Evolutionary conservation across 2,797 vertebrate species (phyloP), one percentile per base, ranked within the genome.

Genomic region (Scyliorhinus canicula): DNA sequence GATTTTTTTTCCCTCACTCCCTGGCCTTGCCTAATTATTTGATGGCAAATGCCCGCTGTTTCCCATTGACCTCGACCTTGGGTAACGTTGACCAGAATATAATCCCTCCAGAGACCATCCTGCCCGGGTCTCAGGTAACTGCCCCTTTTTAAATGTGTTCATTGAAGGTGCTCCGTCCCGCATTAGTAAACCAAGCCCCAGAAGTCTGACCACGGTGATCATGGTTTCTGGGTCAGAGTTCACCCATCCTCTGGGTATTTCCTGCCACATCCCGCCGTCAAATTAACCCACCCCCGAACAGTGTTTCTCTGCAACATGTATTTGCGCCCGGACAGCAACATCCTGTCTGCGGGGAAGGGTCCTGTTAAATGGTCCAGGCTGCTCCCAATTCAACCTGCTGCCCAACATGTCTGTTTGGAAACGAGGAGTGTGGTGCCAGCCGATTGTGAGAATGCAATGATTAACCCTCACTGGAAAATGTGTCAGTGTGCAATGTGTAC

Each of bases 171-270:
- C 31, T 74, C 5, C 14, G 31, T 9, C 40, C 8, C 55, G 12
- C n/a, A n/a, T n/a, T n/a, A 7, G 28, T 93, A 35, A 19, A 93
- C n/a, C 24, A 94, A 47, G 5, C 63, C 71, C 28, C 47, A 19
- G 12, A 35, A 12, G n/a, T 71, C 93, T 35, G 47, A 50, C 35
- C 93, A 50, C 93, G 52, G 47, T n/a, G 52, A 24, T 65, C 88
- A 74, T 74, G 93, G 74, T 74, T 94, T 94, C 93, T 94, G 93
- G 93, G 93, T 94, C 47, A 94, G 74, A 94, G 93, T 94, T 94
- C 93, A 55, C 93, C 65, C 44, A 69, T 55, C 67, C 12, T 94
- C 55, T 65, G n/a, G 88, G 57, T 74, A 94, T 94, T 94, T 94
- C 93, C 93, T 94, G 93, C 93, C 65, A 94, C 93, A 94, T 94